These are phyloP conservation scores for Rousettus madagascariensis DNA, from an alignment of 2,797 vertebrate genomes.

Conservation along the genomic window DNA sequence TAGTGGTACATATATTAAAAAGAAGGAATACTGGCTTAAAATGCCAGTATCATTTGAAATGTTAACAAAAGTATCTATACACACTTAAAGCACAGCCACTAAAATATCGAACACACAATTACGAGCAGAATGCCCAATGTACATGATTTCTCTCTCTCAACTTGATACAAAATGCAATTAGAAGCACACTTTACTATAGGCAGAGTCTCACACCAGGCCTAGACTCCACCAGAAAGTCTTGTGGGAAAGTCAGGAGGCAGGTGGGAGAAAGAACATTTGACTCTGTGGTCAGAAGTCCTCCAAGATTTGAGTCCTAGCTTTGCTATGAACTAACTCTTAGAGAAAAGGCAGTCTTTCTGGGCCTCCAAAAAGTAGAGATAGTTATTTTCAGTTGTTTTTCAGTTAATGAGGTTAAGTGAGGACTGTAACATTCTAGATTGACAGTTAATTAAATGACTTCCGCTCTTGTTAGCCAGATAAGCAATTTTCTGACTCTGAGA, in stretches of 20 bases:
- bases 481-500: not conserved
- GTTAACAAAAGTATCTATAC: slow-evolving; percentile 10
- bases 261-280: not conserved
- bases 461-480: not conserved
- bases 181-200: not conserved
- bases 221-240: not conserved
- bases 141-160: not conserved
- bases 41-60: slow-evolving; percentile 43
- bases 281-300: not conserved
- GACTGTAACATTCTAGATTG: not conserved
- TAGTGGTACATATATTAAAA: slow-evolving; percentile 24
- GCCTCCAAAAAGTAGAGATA: not conserved
- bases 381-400: slow-evolving; percentile 13
- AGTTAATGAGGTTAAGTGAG: slow-evolving; percentile 45
- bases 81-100: not conserved
- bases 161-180: not conserved
- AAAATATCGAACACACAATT: not conserved
- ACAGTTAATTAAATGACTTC: slow-evolving; percentile 23
- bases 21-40: slow-evolving; percentile 42
- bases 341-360: not conserved
- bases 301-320: not conserved
- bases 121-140: not conserved
- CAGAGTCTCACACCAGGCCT: not conserved
- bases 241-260: not conserved
- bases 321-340: not conserved